Conservation (phyloP, 1,140 invertebrate species). For the Rhynchophorus ferrugineus region DNA sequence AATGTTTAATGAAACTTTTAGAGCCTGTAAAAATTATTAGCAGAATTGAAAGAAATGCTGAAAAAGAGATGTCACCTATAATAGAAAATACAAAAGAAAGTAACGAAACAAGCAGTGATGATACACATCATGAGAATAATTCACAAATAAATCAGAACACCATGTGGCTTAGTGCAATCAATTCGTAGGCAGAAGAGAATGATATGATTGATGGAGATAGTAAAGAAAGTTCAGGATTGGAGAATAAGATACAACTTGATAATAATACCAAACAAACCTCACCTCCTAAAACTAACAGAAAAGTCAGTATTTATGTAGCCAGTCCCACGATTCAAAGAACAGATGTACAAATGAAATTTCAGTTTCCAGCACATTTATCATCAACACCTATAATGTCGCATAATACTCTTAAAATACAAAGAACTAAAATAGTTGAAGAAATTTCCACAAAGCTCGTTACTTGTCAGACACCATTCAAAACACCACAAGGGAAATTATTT, state of each 20-base stretch:
- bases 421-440: constrained; percentile 13
- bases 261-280: neutral
- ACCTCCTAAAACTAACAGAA: constrained; percentile 7
- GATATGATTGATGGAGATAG: neutral
- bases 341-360: constrained; percentile 17
- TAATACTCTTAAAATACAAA: constrained; percentile 9
- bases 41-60: neutral
- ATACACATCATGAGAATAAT: neutral
- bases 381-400: constrained; percentile 20
- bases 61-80: neutral
- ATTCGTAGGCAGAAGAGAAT: neutral
- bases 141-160: neutral
- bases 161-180: neutral
- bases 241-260: neutral
- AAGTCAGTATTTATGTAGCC: constrained; percentile 20
- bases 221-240: neutral
- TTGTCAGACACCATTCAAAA: constrained; percentile 13
- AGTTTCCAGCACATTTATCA: constrained; percentile 16
- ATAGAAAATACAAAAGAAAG: neutral
- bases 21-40: neutral
- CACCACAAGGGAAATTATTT: constrained; percentile 11
- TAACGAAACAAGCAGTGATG: neutral
- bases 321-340: constrained; percentile 16
- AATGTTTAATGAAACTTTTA: no score
- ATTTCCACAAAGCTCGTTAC: constrained; percentile 4